phyloP scores from a whole-genome alignment of 2,113 vertebrate species.

The Xiphophorus maculatus region DNA sequence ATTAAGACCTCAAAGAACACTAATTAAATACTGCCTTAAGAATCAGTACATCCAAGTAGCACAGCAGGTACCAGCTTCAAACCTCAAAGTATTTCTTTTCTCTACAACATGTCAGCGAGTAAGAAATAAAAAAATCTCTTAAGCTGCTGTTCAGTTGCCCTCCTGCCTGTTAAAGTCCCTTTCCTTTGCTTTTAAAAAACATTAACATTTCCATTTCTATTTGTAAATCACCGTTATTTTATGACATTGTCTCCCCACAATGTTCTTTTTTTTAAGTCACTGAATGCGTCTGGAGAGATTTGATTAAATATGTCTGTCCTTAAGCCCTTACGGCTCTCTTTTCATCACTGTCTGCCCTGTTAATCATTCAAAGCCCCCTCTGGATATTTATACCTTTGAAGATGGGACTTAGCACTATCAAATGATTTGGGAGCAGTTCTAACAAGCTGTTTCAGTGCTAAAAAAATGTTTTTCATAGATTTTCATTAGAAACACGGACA shows the following conservation, averaged over 20 bases:
- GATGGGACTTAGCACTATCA: constrained; percentile 47
- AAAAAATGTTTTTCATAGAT: constrained; percentile 15
- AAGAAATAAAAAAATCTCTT: constrained; percentile 38
- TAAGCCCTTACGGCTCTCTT: constrained; percentile 56
- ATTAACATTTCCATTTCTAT: constrained; percentile 54
- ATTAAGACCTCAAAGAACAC: constrained; percentile 67
- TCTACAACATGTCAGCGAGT: constrained; percentile 21
- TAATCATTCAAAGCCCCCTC: constrained; percentile 68
- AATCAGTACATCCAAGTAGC: constrained; percentile 35
- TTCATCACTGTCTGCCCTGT: constrained; percentile 57
- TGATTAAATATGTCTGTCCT: constrained; percentile 59
- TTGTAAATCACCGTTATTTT: constrained; percentile 61
- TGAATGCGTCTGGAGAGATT: constrained; percentile 47
- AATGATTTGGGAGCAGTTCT: constrained; percentile 43
- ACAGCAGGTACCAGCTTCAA: constrained; percentile 41
- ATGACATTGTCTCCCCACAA: constrained; percentile 32
- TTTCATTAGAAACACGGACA: constrained; percentile 26
- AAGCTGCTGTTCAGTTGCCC: constrained; percentile 39
- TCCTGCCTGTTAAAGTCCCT: constrained; percentile 35
- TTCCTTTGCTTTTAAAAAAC: constrained; percentile 56
- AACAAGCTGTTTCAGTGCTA: constrained; percentile 27
- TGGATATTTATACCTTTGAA: constrained; percentile 72
- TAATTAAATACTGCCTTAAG: constrained; percentile 59
- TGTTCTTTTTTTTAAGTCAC: constrained; percentile 40
- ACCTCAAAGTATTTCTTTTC: neutral